Conservation (phyloP, 2,797 vertebrate genomes). For the Chiloscyllium punctatum region DNA sequence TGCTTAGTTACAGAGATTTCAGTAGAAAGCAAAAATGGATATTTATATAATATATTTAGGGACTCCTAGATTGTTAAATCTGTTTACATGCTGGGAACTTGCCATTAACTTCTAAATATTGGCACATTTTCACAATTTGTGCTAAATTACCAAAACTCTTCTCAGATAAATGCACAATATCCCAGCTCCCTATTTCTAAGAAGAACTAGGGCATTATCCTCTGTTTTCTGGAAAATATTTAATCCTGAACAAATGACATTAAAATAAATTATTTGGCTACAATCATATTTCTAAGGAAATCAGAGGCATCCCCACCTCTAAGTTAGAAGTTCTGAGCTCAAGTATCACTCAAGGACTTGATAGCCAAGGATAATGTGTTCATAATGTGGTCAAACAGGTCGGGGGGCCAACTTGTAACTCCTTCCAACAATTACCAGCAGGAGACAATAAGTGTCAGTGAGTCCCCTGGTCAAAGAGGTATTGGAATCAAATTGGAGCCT, state of each 20-base stretch:
- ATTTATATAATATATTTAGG: background rate
- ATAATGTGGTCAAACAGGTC: too few relatives aligned
- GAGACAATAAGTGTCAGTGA: too few relatives aligned
- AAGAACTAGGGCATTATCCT: background rate
- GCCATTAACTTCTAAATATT: background rate
- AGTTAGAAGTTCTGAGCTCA: too few relatives aligned
- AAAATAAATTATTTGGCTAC: background rate
- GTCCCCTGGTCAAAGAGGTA: too few relatives aligned
- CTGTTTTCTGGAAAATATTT: background rate
- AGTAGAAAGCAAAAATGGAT: background rate
- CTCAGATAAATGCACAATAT: background rate
- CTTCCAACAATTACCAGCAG: too few relatives aligned
- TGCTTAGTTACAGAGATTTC: constrained; percentile 18
- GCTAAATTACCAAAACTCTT: background rate
- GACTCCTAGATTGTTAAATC: background rate
- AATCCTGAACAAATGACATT: too few relatives aligned
- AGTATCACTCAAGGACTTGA: too few relatives aligned
- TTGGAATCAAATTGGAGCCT: too few relatives aligned
- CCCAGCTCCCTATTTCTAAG: background rate
- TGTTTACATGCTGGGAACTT: background rate
- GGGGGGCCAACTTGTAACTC: too few relatives aligned
- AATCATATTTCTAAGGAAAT: background rate
- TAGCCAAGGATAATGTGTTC: too few relatives aligned
- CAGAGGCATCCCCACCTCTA: too few relatives aligned
- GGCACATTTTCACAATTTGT: background rate